Base-by-base conservation (phyloP, 2,113 vertebrate species). In the Chrysemys picta region DNA sequence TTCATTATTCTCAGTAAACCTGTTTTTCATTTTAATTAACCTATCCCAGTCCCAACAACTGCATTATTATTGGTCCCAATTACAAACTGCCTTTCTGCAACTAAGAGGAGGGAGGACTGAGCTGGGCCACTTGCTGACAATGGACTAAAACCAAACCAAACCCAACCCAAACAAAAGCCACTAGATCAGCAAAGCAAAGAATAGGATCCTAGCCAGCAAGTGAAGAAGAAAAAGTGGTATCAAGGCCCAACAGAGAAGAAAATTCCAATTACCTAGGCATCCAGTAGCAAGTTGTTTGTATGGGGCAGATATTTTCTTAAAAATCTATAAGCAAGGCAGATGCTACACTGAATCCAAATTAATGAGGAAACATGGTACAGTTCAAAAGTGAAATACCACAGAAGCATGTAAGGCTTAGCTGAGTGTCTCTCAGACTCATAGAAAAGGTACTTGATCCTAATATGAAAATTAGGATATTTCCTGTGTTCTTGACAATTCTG, bases 191-290 rank as follows among this genome's bases (percentile, higher is more conserved):
- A 97, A 96, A 82, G 84, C 5, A 22, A 95, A 95, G 94, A 95
- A 94, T 69, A 86, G 90, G 80, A 89, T 75, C 53, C 80, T 42
- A 42, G 89, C 53, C 83, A 81, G 57, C 42, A 89, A 95, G 92
- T 1, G 29, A 65, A 82, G 57, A 38, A 65, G 81, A 62, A 81
- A 84, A 78, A 72, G 5, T 29, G 53, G 54, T 84, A 85, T 86
- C 75, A 84, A 78, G 87, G 92, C 92, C 89, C 93, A 93, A 90
- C 83, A 95, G 93, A 94, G 91, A 91, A 52, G 92, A 91, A 93
- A 93, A 95, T 96, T 96, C 89, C 95, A 95, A 95, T 96, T 96
- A 94, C 90, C 79, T 93, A 88, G 89, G 93, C 88, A 94, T 95
- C 93, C 84, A 59, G 82, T 87, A 86, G 86, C 92, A 92, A 88